Percentiles rank a stretch among this genome's conserved stretches.
phyloP scores from a whole-genome alignment of 2,797 vertebrate genomes.

The Falco naumanni region DNA sequence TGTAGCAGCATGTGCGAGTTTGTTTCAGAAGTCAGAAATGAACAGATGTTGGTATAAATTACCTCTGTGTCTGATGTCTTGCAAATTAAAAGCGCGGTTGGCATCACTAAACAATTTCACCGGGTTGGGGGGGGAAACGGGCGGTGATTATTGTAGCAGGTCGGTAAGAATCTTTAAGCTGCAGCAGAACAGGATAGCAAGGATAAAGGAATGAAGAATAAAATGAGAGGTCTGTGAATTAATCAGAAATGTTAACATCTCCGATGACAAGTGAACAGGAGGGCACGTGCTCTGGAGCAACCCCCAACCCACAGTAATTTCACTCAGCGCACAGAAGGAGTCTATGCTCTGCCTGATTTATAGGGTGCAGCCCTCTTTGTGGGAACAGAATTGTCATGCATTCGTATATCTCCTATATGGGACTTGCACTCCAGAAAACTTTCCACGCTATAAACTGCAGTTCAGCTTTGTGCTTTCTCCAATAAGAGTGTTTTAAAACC shows the following conservation, averaged over 20 bases:
- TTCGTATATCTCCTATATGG: constrained; percentile 81
- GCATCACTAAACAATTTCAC: constrained; percentile 88
- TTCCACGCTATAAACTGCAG: constrained; percentile 66
- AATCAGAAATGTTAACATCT: constrained; percentile 82
- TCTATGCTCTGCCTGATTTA: constrained; percentile 78
- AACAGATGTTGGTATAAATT: constrained; percentile 98
- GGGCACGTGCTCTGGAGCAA: constrained; percentile 76
- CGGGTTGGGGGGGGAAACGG: constrained; percentile 72
- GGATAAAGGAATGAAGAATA: constrained; percentile 79
- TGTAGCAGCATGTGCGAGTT: constrained; percentile 84
- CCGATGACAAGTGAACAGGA: constrained; percentile 81
- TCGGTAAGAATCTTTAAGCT: constrained; percentile 78
- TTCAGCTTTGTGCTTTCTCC: constrained; percentile 61
- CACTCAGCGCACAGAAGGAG: constrained; percentile 63
- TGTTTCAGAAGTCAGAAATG: constrained; percentile 90
- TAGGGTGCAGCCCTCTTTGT: constrained; percentile 75
- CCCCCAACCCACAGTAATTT: constrained; percentile 78
- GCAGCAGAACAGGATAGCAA: constrained; percentile 75
- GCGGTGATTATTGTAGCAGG: constrained; percentile 78
- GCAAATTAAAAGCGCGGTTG: constrained; percentile 93
- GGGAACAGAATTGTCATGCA: constrained; percentile 73
- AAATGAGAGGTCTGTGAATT: constrained; percentile 81
- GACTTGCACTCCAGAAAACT: constrained; percentile 73
- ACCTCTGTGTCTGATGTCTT: constrained; percentile 87
- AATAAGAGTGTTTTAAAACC: constrained; percentile 24